Conservation (phyloP, 1,140 invertebrate species). For the Cylas formicarius region DNA sequence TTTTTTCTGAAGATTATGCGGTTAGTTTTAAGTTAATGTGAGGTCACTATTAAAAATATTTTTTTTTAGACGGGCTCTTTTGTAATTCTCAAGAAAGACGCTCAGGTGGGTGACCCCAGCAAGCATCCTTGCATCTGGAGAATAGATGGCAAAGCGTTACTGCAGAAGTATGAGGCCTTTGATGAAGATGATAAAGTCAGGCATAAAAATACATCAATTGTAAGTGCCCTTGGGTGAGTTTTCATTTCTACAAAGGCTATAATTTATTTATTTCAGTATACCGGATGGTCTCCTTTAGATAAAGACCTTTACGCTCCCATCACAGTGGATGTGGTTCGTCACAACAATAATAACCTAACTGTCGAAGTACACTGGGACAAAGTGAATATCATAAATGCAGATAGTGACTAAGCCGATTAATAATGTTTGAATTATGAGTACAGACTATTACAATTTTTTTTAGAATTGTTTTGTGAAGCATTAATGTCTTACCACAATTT, state of each 20-base stretch:
- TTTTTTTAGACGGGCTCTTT: conserved; percentile 37
- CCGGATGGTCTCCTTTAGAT: conserved; percentile 39
- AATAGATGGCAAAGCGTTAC: conserved; percentile 70
- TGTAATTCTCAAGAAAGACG: conserved; percentile 39
- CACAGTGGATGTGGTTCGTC: conserved; percentile 29
- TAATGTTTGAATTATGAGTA: too few species aligned
- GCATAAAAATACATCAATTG: conserved; percentile 70
- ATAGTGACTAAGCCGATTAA: conserved; percentile 30
- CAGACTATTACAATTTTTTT: background rate
- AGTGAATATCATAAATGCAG: conserved; percentile 30
- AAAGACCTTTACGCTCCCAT: conserved; percentile 36
- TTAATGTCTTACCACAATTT: background rate
- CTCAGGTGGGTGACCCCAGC: conserved; percentile 31
- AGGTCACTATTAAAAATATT: background rate
- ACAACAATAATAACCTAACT: conserved; percentile 28
- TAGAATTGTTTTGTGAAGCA: background rate
- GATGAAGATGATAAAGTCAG: conserved; percentile 60
- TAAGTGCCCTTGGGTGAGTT: conserved; percentile 49
- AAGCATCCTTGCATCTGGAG: conserved; percentile 55
- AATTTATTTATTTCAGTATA: conserved; percentile 33
- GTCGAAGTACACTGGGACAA: conserved; percentile 36
- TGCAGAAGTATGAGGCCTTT: conserved; percentile 70
- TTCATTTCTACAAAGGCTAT: too few species aligned
- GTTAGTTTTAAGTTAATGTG: conserved; percentile 14
- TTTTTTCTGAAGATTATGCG: conserved; percentile 28